Base-by-base conservation (phyloP, 2,888 invertebrate species). In the Macrophya annulata region DNA sequence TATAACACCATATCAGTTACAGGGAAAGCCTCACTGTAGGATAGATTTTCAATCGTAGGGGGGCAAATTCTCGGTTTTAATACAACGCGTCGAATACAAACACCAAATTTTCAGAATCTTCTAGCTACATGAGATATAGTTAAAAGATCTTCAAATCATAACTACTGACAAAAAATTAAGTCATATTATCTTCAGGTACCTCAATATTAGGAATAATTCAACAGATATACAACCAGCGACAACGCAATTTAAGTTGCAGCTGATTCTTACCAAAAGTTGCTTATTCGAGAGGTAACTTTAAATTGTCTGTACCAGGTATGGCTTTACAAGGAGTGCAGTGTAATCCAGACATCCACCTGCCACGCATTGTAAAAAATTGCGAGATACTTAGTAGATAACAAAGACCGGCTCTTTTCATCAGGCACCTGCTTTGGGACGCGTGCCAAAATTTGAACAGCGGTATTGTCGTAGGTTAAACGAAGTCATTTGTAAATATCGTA, bases 381-480 rank as follows among this genome's bases (percentile, higher is more conserved):
- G 48, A 83, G 83, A 83, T 83, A 83, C 68, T 31, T 31, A 21
- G 51, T 31, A 48, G 65, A 45, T 83, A 83, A 83, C 68, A 51
- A 51, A 83, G 65, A 83, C 31, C 37, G 51, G 15, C 68, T 43
- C 68, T 83, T 45, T 68, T 37, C 48, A n/a, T 40, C 17, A n/a
- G 48, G 51, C 83, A 83, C 83, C 82, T 83, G 83, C 71, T 71
- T 68, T 8, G n/a, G 68, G 83, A 83, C 68, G 83, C 65, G 83
- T 83, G 83, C 83, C 68, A 83, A 71, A 71, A 83, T 83, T 83
- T 83, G 68, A 83, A 83, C 83, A 83, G 48, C 83, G 83, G 48
- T 71, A 71, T 68, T 83, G 68, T 83, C 62, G 12, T 43, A 65
- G 25, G 62, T n/a, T 81, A 62, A 81, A 65, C 81, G 62, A 81